Percentiles rank a stretch among this genome's conserved stretches.
These are phyloP conservation scores for Cochlearius cochlearius DNA, from an alignment of 2,113 vertebrate genomes.

Conservation along the genomic window DNA sequence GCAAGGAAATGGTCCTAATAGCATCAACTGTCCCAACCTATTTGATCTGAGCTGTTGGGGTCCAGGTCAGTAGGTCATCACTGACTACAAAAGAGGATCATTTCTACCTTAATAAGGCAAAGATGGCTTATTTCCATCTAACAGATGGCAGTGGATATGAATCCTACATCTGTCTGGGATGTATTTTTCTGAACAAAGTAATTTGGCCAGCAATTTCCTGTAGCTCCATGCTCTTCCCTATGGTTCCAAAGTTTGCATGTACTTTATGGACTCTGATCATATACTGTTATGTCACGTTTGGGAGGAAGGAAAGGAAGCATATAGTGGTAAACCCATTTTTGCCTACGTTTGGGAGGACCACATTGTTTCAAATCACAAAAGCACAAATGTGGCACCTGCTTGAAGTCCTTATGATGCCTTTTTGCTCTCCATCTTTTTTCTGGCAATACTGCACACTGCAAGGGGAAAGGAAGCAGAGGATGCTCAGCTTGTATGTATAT, in stretches of 20 bases:
- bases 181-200: conserved; percentile 1
- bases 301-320: background rate
- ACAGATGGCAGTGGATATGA: conserved; percentile 42
- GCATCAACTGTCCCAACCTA: background rate
- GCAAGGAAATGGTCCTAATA: background rate
- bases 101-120: conserved; percentile 55
- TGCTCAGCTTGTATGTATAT: background rate
- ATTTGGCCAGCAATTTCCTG: background rate
- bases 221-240: background rate
- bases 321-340: background rate
- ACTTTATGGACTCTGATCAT: background rate
- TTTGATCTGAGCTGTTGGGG: conserved; percentile 19
- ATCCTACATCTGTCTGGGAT: conserved; percentile 26
- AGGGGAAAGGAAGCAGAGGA: background rate
- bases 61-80: conserved; percentile 44
- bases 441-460: background rate
- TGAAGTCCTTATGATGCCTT: background rate
- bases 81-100: conserved; percentile 19
- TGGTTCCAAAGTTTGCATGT: background rate
- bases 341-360: background rate
- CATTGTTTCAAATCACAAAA: background rate
- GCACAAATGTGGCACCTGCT: background rate
- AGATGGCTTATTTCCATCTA: conserved; percentile 38
- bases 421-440: background rate
- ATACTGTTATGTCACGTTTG: background rate